Conservation (phyloP, 2,888 invertebrate genomes). For the Cephus pygmeus region DNA sequence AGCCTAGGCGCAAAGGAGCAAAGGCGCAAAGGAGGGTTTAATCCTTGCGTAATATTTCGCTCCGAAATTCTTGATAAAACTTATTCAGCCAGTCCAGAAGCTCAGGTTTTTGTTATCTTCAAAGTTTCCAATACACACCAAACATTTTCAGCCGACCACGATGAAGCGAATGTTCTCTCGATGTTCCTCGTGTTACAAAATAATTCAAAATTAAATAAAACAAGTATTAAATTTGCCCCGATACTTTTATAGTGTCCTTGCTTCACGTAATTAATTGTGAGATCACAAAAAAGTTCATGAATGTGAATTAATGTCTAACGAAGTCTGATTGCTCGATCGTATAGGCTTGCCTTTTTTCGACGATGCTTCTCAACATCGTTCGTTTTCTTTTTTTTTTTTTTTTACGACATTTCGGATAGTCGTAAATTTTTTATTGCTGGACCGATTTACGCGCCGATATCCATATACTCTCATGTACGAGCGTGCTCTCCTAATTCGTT, state of each 20-base stretch:
- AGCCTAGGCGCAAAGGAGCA: background rate
- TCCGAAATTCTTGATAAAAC: background rate
- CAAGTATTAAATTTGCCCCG: background rate
- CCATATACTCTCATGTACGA: slow-evolving; percentile 53
- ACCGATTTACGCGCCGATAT: slow-evolving; percentile 55
- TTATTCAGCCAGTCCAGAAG: background rate
- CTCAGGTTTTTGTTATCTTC: too few relatives aligned
- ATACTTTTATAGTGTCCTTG: background rate
- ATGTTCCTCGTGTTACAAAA: background rate
- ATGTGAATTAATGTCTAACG: background rate
- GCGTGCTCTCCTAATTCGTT: slow-evolving; percentile 58
- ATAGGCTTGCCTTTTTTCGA: background rate
- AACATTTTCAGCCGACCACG: background rate
- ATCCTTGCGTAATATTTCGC: background rate
- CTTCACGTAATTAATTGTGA: background rate
- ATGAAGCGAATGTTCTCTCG: background rate
- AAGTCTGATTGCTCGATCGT: background rate
- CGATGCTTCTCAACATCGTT: slow-evolving; percentile 1
- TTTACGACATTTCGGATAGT: slow-evolving; percentile 54
- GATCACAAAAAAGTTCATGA: background rate
- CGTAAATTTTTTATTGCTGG: slow-evolving; percentile 47
- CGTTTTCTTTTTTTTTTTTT: slow-evolving; percentile 13
- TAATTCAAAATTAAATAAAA: background rate
- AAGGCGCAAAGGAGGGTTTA: background rate
- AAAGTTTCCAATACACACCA: background rate